Percentiles rank a stretch among this genome's conserved stretches.
Evolutionary conservation across 2,888 invertebrate genomes (phyloP).

Genomic region (Schrankia costaestrigalis): DNA sequence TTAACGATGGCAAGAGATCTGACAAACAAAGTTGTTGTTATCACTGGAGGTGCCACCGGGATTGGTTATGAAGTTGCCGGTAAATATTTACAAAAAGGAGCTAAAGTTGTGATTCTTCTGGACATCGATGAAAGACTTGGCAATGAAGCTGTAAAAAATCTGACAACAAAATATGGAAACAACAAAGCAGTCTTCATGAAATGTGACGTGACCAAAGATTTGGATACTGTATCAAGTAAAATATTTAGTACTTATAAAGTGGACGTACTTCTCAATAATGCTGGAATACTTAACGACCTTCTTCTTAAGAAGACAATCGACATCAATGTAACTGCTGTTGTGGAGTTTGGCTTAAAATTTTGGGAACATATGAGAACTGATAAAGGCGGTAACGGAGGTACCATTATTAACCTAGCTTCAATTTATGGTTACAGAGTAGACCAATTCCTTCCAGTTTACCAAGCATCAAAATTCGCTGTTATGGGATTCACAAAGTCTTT

Average conservation of each 20-base stretch:
- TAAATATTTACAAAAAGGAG: slow-evolving; percentile 64
- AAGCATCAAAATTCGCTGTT: slow-evolving; percentile 81
- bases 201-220: slow-evolving; percentile 73
- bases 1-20: slow-evolving; percentile 28
- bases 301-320: slow-evolving; percentile 42
- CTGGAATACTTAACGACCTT: slow-evolving; percentile 53
- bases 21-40: slow-evolving; percentile 33
- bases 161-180: slow-evolving; percentile 64
- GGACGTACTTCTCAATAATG: slow-evolving; percentile 68
- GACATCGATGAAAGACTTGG: slow-evolving; percentile 52
- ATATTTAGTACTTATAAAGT: slow-evolving; percentile 52
- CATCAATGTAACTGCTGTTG: slow-evolving; percentile 54
- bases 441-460: slow-evolving; percentile 78
- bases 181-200: slow-evolving; percentile 67
- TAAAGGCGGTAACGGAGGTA: slow-evolving; percentile 80
- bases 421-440: slow-evolving; percentile 77
- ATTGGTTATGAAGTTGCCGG: slow-evolving; percentile 69
- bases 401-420: slow-evolving; percentile 84
- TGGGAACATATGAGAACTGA: slow-evolving; percentile 81
- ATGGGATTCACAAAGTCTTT: slow-evolving; percentile 74
- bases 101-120: slow-evolving; percentile 38
- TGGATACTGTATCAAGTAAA: slow-evolving; percentile 57
- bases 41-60: slow-evolving; percentile 77
- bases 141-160: slow-evolving; percentile 52
- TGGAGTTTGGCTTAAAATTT: slow-evolving; percentile 72